Percentiles rank a stretch among this genome's conserved stretches.
Evolutionary conservation across 2,113 vertebrate species (phyloP).

Genomic region (Calypte anna): DNA sequence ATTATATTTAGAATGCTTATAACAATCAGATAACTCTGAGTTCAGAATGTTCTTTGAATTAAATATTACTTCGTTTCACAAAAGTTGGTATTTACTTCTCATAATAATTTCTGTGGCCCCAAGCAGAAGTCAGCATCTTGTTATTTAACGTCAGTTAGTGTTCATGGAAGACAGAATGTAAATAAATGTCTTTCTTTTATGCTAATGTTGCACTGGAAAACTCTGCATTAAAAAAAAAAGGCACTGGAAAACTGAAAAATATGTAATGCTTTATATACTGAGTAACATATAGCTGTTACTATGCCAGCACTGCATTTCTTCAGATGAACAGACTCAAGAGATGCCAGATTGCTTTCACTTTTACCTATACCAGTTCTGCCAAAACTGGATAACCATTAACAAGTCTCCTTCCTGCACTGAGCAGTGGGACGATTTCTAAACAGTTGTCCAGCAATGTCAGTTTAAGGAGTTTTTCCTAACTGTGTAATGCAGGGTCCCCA

Average conservation of each 20-base stretch:
- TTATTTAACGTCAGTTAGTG: neutral
- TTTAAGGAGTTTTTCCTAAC: neutral
- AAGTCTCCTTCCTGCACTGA: neutral
- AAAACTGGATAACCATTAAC: neutral
- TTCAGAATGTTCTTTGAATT: neutral
- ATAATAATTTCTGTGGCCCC: neutral
- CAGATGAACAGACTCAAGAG: neutral
- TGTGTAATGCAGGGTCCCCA: neutral
- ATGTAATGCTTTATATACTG: neutral
- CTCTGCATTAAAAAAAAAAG: neutral
- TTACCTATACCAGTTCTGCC: neutral
- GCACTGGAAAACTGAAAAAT: neutral
- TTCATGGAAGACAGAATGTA: neutral
- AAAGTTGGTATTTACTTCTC: neutral
- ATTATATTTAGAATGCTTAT: neutral
- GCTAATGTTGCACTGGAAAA: conserved; percentile 19
- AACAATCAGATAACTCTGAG: neutral
- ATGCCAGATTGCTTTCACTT: neutral
- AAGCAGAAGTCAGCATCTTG: neutral
- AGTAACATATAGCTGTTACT: neutral
- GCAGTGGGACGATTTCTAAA: neutral
- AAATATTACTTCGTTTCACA: neutral
- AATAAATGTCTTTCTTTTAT: neutral
- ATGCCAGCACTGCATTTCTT: conserved; percentile 35
- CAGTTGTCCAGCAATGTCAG: neutral